A percentile compares a stretch with the other conserved stretches of the same genome.
Evolutionary conservation across 2,797 vertebrate species (phyloP).

Genomic region (Liasis olivaceus): DNA sequence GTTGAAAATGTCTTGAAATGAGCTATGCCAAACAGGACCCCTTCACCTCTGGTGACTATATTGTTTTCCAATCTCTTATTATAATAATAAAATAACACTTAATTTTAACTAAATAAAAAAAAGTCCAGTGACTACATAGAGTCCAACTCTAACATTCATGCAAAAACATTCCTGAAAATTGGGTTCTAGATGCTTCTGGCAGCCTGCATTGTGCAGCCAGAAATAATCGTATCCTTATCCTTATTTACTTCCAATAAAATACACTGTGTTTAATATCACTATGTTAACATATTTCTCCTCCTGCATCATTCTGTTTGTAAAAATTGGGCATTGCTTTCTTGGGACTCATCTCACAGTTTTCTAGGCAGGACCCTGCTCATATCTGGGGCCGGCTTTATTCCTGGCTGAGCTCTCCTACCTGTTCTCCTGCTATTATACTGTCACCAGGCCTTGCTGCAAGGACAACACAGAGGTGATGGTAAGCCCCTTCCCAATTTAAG

Average conservation of each 20-base stretch:
- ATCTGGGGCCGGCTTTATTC: background rate
- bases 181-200: background rate
- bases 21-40: background rate
- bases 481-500: background rate
- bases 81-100: background rate
- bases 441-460: background rate
- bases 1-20: background rate
- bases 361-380: background rate
- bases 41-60: background rate
- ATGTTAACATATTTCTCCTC: background rate
- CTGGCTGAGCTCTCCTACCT: background rate
- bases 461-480: background rate
- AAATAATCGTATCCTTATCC: background rate
- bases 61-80: background rate
- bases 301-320: background rate
- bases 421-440: background rate
- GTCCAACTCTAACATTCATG: background rate
- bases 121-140: background rate
- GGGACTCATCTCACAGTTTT: background rate
- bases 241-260: slow-evolving; percentile 6
- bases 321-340: background rate
- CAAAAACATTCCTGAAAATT: background rate
- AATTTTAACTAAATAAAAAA: background rate
- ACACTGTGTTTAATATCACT: background rate
- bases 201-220: background rate